A percentile compares a stretch with the other conserved stretches of the same genome.
phyloP scores from a whole-genome alignment of 2,113 vertebrate genomes.

The Coptodon bakossiorum region DNA sequence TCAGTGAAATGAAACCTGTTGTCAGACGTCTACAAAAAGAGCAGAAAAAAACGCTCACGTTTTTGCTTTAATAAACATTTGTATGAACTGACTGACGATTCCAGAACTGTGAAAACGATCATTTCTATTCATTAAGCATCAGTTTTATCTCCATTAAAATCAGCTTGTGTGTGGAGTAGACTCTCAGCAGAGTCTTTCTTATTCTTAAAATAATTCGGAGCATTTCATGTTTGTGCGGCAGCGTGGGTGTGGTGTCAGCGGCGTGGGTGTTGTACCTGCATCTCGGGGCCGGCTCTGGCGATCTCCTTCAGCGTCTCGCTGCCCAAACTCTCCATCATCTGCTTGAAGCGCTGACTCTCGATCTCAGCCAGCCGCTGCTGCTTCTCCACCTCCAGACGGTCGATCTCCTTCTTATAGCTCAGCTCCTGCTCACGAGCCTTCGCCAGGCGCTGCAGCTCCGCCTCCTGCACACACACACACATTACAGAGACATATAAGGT shows the following conservation, averaged over 20 bases:
- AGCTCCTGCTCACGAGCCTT: conserved; percentile 80
- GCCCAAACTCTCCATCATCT: conserved; percentile 73
- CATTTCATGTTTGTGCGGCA: background rate
- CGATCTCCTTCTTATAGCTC: conserved; percentile 69
- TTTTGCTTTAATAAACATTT: background rate
- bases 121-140: background rate
- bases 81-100: no score
- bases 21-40: background rate
- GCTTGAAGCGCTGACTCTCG: conserved; percentile 73
- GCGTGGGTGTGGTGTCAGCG: background rate
- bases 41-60: rapidly evolving
- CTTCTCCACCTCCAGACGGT: conserved; percentile 75
- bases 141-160: background rate
- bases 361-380: conserved; percentile 70
- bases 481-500: background rate
- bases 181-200: background rate
- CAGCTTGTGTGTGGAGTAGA: background rate
- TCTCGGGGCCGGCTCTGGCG: conserved; percentile 79
- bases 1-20: background rate
- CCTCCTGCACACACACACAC: conserved; percentile 64
- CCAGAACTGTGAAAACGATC: background rate
- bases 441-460: conserved; percentile 73
- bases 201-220: background rate
- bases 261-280: conserved; percentile 71
- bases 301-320: conserved; percentile 76